phyloP scores from a whole-genome alignment of 1,140 invertebrate genomes.

The Drosophila subpulchrella region DNA sequence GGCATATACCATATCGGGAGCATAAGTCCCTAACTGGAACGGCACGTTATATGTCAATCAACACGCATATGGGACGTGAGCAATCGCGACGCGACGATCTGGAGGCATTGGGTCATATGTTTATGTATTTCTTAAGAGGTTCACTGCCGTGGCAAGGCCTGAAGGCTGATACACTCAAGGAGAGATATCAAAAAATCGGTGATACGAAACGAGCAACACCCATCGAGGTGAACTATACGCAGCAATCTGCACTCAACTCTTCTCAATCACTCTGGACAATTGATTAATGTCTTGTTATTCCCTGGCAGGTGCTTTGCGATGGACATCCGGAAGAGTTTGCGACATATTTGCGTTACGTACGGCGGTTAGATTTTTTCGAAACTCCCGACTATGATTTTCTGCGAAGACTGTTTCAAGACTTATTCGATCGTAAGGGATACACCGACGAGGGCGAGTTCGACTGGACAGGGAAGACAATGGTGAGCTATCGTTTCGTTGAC shows the following conservation, averaged over 20 bases:
- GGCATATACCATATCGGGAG: conserved; percentile 99
- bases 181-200: conserved; percentile 99
- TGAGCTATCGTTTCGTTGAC: conserved; percentile 81
- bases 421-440: conserved; percentile 97
- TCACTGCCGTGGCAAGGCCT: conserved; percentile 99
- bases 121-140: conserved; percentile 99
- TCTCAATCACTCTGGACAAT: not conserved
- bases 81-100: conserved; percentile 99
- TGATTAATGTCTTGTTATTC: not conserved
- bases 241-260: not conserved
- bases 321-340: conserved; percentile 99
- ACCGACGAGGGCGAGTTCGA: conserved; percentile 98
- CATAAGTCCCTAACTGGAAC: conserved; percentile 99
- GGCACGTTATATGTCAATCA: conserved; percentile 99
- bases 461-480: conserved; percentile 98
- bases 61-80: conserved; percentile 99
- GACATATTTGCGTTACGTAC: conserved; percentile 98
- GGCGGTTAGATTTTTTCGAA: conserved; percentile 99
- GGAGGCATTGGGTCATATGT: conserved; percentile 99
- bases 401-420: conserved; percentile 96
- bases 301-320: conserved; percentile 93
- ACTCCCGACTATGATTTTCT: conserved; percentile 99
- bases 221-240: conserved; percentile 89
- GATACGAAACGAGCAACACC: conserved; percentile 99
- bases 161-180: conserved; percentile 99